Base-by-base conservation (phyloP, 2,888 invertebrate species). In the Artemia sp. region DNA sequence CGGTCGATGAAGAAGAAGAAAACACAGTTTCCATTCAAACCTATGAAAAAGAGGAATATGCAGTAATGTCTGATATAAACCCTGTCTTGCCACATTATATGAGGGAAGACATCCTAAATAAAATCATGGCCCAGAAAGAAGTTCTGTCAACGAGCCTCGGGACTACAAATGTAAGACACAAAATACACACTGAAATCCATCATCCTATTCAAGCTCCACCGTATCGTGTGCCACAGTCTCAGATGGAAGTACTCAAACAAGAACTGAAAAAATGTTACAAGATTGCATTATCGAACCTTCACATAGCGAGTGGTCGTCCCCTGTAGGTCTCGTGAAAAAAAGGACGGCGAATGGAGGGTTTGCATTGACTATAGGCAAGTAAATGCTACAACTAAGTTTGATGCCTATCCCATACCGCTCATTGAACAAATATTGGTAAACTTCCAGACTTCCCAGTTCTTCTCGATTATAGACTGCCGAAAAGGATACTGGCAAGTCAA, bases 341-440 rank as follows among this genome's bases (percentile, higher is more conserved):
- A n/a, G n/a, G n/a, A n/a, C n/a, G n/a, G n/a, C n/a, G n/a, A n/a
- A n/a, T n/a, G n/a, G n/a, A n/a, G n/a, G n/a, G n/a, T n/a, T n/a
- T n/a, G n/a, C n/a, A n/a, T n/a, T n/a, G n/a, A n/a, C n/a, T n/a
- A n/a, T n/a, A n/a, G n/a, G n/a, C n/a, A n/a, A n/a, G n/a, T n/a
- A n/a, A n/a, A n/a, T n/a, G n/a, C n/a, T n/a, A n/a, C n/a, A n/a
- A n/a, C 76, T 0, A 72, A 73, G 51, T 71, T 73, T 12, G 75
- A 77, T 72, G 74, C 75, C 2, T 76, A 77, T 73, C 76, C 76
- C 2, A 51, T 77, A 0, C 77, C 73, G 0, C 74, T 74, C 52
- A 75, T 77, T 38, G 73, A 73, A 0, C 70, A 73, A 4, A 77
- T 76, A 11, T 67, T 77, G 38, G 74, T 76, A 51, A 73, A 73